Percentiles rank a stretch among this genome's conserved stretches.
phyloP scores from a whole-genome alignment of 1,140 invertebrate species.

The Drosophila hydei region DNA sequence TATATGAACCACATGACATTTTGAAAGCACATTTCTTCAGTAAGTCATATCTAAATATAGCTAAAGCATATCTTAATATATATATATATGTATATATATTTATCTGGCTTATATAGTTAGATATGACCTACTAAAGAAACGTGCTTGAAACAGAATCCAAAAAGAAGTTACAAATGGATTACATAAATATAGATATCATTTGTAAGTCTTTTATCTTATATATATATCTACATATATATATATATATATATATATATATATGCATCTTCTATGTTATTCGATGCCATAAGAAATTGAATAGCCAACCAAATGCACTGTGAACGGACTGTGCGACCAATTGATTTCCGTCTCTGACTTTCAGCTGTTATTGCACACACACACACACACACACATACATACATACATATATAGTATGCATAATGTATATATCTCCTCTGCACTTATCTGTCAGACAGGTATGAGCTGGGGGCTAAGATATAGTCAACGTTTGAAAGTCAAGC shows the following conservation, averaged over 20 bases:
- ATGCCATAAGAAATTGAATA: neutral
- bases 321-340: neutral
- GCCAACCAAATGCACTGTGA: neutral
- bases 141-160: neutral
- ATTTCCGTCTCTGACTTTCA: constrained; percentile 4
- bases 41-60: neutral
- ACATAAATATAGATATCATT: no score
- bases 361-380: neutral
- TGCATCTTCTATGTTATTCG: neutral
- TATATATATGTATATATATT: neutral
- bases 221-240: no score
- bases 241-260: neutral
- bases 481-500: constrained; percentile 18
- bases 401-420: neutral
- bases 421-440: neutral
- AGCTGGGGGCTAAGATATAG: constrained; percentile 18
- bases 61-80: neutral
- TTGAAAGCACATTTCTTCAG: neutral
- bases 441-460: constrained; percentile 5
- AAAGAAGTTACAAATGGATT: no score
- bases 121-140: neutral
- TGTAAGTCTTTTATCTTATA: no score
- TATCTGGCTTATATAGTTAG: neutral
- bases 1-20: neutral
- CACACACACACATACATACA: neutral